Conservation (phyloP, 1,140 invertebrate genomes). For the Cyclargus thomasi region DNA sequence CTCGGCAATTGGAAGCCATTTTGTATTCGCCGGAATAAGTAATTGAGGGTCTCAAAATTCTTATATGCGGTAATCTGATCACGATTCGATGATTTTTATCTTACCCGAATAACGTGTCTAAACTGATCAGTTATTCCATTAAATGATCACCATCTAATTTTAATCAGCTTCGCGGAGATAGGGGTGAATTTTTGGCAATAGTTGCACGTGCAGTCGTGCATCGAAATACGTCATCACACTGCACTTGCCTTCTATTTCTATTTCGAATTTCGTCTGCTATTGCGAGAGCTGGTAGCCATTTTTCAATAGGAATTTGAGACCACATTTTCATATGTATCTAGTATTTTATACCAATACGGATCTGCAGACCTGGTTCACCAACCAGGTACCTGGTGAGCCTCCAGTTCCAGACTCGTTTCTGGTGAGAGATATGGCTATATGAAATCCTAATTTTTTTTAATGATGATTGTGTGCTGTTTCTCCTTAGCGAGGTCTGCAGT, state of each 20-base stretch:
- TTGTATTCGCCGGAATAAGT: not conserved
- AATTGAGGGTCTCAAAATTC: not conserved
- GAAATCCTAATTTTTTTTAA: too few relatives aligned
- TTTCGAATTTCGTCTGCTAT: constrained; percentile 43
- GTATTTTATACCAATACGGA: too few relatives aligned
- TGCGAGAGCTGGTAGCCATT: too few relatives aligned
- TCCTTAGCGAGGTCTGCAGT: too few relatives aligned
- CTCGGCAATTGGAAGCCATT: not conserved
- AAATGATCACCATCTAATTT: too few relatives aligned
- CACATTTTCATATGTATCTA: too few relatives aligned
- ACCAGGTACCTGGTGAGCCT: too few relatives aligned
- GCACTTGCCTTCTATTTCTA: constrained; percentile 47
- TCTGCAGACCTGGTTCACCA: too few relatives aligned
- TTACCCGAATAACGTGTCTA: not conserved
- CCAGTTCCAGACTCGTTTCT: too few relatives aligned
- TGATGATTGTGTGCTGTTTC: too few relatives aligned
- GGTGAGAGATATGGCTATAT: too few relatives aligned
- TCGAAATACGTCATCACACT: constrained; percentile 33
- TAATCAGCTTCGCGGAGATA: not conserved
- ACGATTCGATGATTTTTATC: not conserved
- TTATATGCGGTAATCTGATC: not conserved
- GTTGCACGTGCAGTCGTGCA: constrained; percentile 19
- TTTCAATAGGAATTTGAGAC: too few relatives aligned
- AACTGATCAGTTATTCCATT: not conserved
- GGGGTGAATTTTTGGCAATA: constrained; percentile 37